These are phyloP conservation scores for Acrocera orbiculus DNA, from an alignment of 2,888 invertebrate species.

Conservation along the genomic window DNA sequence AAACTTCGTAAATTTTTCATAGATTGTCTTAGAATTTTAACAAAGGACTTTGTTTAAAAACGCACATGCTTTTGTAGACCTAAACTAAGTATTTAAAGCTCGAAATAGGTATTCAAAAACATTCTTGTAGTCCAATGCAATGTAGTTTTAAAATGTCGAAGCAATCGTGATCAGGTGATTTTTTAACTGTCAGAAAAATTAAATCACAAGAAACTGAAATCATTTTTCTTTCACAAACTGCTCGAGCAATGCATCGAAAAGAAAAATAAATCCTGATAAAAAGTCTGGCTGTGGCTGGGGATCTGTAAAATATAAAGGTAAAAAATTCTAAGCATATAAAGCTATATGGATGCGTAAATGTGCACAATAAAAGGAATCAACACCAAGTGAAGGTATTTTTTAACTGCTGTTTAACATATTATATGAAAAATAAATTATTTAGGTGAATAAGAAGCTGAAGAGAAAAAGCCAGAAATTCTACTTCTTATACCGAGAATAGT, in stretches of 20 bases:
- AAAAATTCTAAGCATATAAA: constrained; percentile 76
- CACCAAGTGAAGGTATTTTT: constrained; percentile 15
- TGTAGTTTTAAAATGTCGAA: constrained; percentile 44
- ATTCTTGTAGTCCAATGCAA: too few species aligned
- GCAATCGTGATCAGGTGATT: constrained; percentile 74
- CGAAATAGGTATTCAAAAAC: too few species aligned
- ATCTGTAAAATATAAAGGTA: constrained; percentile 72
- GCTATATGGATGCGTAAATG: constrained; percentile 64
- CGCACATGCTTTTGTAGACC: too few species aligned
- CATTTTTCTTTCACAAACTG: constrained; percentile 74
- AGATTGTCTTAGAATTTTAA: too few species aligned
- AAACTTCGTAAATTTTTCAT: too few species aligned
- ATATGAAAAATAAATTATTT: constrained; percentile 5
- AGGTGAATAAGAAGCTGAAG: constrained; percentile 42
- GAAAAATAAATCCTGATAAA: constrained; percentile 79
- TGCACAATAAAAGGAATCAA: constrained; percentile 38
- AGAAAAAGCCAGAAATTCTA: constrained; percentile 42
- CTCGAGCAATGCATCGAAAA: constrained; percentile 88
- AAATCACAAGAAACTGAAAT: constrained; percentile 76
- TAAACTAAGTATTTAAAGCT: too few species aligned
- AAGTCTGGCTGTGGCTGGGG: constrained; percentile 90
- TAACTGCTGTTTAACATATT: neutral
- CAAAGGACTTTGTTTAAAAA: too few species aligned
- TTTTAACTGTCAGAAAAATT: constrained; percentile 76
- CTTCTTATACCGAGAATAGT: constrained; percentile 43